Percentiles rank a stretch among this genome's conserved stretches.
Evolutionary conservation across 2,888 invertebrate genomes (phyloP).

Genomic region (Aphidius colemani): DNA sequence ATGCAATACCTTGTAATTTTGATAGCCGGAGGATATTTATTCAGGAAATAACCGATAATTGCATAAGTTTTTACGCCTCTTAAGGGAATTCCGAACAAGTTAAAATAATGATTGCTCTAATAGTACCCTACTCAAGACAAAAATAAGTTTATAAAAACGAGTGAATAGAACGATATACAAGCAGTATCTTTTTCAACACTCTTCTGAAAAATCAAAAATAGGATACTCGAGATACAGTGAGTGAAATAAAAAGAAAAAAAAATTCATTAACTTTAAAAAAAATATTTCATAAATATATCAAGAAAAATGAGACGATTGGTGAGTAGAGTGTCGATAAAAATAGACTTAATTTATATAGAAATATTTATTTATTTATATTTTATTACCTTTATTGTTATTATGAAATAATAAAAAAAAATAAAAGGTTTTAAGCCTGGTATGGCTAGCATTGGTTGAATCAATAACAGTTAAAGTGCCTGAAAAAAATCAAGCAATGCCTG

Average conservation of each 20-base stretch:
- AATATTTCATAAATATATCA: constrained; percentile 9
- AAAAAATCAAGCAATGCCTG: constrained; percentile 30
- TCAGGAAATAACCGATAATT: background rate
- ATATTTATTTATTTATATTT: background rate
- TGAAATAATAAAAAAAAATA: too few species aligned
- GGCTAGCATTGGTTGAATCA: constrained; percentile 43
- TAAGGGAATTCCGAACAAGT: constrained; percentile 54
- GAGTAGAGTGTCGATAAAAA: constrained; percentile 27
- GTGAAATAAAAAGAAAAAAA: background rate
- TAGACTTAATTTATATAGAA: too few species aligned
- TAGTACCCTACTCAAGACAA: constrained; percentile 41
- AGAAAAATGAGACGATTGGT: constrained; percentile 45
- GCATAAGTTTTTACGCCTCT: constrained; percentile 51
- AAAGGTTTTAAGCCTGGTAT: constrained; percentile 49
- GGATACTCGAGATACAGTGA: constrained; percentile 30
- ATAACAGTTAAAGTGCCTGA: background rate
- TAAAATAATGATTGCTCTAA: constrained; percentile 27
- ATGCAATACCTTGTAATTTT: background rate
- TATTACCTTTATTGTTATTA: background rate
- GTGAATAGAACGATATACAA: constrained; percentile 16
- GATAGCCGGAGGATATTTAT: background rate
- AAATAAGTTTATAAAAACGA: constrained; percentile 57
- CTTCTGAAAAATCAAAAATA: too few species aligned
- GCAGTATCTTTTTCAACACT: too few species aligned
- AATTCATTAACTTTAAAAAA: too few species aligned